A percentile compares a stretch with the other conserved stretches of the same genome.
phyloP scores from a whole-genome alignment of 2,113 vertebrate species.

The Tragelaphus buxtoni region DNA sequence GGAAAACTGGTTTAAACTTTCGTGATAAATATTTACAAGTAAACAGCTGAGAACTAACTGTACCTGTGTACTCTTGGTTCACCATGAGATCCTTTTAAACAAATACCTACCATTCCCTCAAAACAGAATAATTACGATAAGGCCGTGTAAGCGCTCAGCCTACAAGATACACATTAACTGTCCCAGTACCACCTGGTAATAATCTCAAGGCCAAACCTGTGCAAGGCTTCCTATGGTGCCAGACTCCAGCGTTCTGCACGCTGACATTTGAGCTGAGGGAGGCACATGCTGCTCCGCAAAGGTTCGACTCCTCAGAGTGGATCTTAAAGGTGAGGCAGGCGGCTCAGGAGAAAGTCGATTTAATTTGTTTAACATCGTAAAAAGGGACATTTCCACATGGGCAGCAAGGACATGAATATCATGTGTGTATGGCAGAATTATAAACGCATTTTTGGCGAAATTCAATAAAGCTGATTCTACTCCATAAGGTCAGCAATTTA shows the following conservation, averaged over 20 bases:
- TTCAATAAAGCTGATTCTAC: conserved; percentile 91
- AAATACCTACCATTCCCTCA: conserved; percentile 47
- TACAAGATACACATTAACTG: not conserved
- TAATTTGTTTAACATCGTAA: conserved; percentile 84
- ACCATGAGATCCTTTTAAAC: conserved; percentile 56
- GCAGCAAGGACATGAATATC: conserved; percentile 85
- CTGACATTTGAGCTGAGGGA: conserved; percentile 40
- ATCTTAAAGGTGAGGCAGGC: conserved; percentile 81
- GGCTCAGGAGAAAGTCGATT: conserved; percentile 78
- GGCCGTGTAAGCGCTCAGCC: not conserved
- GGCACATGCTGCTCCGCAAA: not conserved
- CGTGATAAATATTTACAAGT: not conserved
- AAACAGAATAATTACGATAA: conserved; percentile 46
- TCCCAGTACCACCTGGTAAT: not conserved
- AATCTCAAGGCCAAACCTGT: not conserved
- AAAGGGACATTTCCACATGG: conserved; percentile 83
- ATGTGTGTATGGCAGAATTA: conserved; percentile 78
- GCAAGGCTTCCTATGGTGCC: not conserved
- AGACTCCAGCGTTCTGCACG: not conserved
- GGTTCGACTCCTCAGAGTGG: conserved; percentile 66
- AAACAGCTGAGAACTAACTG: conserved; percentile 19
- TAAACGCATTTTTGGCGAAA: conserved; percentile 88
- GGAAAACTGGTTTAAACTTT: not conserved
- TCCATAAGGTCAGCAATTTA: conserved; percentile 90
- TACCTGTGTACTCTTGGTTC: not conserved